Evolutionary conservation across 2,888 invertebrate genomes (phyloP).

Genomic region (Heliconius charithonia): DNA sequence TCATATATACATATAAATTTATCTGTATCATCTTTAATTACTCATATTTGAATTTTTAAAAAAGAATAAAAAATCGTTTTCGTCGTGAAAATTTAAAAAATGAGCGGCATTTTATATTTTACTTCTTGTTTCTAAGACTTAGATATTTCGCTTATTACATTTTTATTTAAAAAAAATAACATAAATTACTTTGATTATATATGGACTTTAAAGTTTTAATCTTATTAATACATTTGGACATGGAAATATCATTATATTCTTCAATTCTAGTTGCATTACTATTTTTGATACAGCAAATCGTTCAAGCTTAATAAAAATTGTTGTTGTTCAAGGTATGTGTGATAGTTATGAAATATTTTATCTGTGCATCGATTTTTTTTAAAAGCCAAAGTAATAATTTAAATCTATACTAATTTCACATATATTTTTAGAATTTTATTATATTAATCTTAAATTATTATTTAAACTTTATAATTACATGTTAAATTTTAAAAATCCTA

Average conservation of each 20-base stretch:
- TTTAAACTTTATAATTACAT: not conserved
- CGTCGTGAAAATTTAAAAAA: not conserved
- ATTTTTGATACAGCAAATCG: not conserved
- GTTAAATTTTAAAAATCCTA: not conserved
- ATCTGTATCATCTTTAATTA: no score
- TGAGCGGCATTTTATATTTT: not conserved
- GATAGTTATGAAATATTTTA: not conserved
- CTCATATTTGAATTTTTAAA: no score
- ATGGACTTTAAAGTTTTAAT: no score
- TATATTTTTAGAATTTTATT: not conserved
- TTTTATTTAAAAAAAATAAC: no score
- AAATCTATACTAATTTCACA: not conserved
- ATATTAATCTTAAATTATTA: slow-evolving; percentile 5
- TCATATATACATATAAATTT: no score
- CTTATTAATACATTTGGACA: not conserved
- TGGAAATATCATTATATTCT: not conserved
- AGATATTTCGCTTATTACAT: no score
- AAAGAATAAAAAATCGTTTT: not conserved
- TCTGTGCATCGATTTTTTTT: not conserved
- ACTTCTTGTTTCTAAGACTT: no score
- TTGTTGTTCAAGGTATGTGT: not conserved
- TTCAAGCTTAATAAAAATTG: not conserved
- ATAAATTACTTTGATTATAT: no score
- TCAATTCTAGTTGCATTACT: not conserved
- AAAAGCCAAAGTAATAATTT: not conserved